These are phyloP conservation scores for Ceriagrion tenellum DNA, from an alignment of 2,888 invertebrate genomes.

Conservation along the genomic window DNA sequence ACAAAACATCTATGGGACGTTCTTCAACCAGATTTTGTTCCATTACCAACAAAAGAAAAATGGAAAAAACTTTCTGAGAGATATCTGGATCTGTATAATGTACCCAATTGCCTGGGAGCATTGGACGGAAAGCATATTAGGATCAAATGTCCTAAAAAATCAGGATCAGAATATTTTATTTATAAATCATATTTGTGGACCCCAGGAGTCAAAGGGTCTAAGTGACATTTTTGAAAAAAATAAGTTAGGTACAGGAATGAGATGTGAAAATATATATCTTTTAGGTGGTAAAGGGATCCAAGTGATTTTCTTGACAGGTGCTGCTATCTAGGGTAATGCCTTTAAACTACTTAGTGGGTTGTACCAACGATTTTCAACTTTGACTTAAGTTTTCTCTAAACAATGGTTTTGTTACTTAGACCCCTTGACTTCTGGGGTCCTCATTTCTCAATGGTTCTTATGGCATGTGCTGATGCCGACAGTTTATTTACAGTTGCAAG, in stretches of 20 bases:
- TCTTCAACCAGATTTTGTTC: background rate
- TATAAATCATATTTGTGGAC: slow-evolving; percentile 21
- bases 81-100: background rate
- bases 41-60: slow-evolving; percentile 35
- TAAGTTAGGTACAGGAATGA: too few relatives aligned
- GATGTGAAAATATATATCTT: too few relatives aligned
- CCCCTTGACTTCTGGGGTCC: too few relatives aligned
- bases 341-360: too few relatives aligned
- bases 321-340: too few relatives aligned
- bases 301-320: too few relatives aligned
- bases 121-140: slow-evolving; percentile 34
- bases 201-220: too few relatives aligned
- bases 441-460: background rate
- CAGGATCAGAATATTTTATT: slow-evolving; percentile 2
- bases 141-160: slow-evolving; percentile 2
- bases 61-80: background rate
- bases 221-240: too few relatives aligned
- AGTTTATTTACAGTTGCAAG: background rate
- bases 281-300: too few relatives aligned
- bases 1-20: background rate
- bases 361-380: too few relatives aligned
- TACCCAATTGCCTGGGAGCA: background rate
- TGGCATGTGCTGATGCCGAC: slow-evolving; percentile 42
- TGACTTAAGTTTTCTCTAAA: too few relatives aligned
- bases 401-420: too few relatives aligned